Conservation (phyloP, 2,113 vertebrate genomes). For the Burhinus oedicnemus region DNA sequence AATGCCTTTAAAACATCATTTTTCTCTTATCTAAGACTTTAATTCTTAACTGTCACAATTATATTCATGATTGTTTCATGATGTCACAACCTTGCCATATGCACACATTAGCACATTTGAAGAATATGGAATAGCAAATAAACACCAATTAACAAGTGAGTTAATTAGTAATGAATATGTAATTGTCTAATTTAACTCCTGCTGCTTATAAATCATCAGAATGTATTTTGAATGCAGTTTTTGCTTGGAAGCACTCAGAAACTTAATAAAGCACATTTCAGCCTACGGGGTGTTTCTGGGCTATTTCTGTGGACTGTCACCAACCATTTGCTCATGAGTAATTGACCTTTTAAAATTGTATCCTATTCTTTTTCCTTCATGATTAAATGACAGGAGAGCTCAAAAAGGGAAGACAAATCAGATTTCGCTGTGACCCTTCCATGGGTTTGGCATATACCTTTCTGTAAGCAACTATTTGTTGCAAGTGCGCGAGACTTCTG, state of each 20-base stretch:
- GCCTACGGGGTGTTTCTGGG: not conserved
- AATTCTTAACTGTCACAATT: not conserved
- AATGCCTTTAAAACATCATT: not conserved
- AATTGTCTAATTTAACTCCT: conserved; percentile 18
- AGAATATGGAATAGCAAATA: not conserved
- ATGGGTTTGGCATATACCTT: not conserved
- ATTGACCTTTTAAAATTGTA: conserved; percentile 35
- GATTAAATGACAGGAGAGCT: not conserved
- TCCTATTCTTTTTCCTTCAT: not conserved
- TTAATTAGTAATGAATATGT: not conserved
- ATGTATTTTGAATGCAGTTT: not conserved
- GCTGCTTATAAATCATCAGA: conserved; percentile 1
- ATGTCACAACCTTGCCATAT: not conserved
- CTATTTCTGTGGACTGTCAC: not conserved
- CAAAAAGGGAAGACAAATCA: not conserved
- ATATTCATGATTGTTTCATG: not conserved
- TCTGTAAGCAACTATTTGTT: not conserved
- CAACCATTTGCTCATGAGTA: not conserved
- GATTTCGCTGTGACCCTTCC: not conserved
- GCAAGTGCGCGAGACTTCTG: not conserved
- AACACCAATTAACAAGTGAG: not conserved
- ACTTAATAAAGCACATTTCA: not conserved
- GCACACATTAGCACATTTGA: not conserved
- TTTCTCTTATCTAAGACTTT: not conserved
- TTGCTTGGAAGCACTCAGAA: not conserved